Percentiles rank a stretch among this genome's conserved stretches.
Evolutionary conservation across 2,888 invertebrate genomes (phyloP).

Genomic region (Drosophila planitibia): DNA sequence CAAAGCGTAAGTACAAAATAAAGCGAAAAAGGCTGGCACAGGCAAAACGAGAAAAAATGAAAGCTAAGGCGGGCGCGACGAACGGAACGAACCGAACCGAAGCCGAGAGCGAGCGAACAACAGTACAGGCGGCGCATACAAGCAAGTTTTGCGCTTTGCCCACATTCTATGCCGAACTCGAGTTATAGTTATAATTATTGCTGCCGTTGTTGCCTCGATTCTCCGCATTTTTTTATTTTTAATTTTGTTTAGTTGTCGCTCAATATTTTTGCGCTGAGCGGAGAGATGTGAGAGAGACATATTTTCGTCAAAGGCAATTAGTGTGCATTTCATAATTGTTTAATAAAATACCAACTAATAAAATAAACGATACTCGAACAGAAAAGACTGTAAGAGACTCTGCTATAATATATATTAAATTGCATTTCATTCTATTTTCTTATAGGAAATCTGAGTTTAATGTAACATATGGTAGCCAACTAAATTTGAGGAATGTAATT

Average conservation of each 20-base stretch:
- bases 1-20: slow-evolving; percentile 80
- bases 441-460: slow-evolving; percentile 40
- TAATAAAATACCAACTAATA: slow-evolving; percentile 66
- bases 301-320: slow-evolving; percentile 82
- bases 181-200: slow-evolving; percentile 82
- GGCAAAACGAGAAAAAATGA: slow-evolving; percentile 74
- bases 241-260: slow-evolving; percentile 76
- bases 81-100: slow-evolving; percentile 37
- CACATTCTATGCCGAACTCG: slow-evolving; percentile 73
- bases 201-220: slow-evolving; percentile 59
- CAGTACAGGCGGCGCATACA: slow-evolving; percentile 80
- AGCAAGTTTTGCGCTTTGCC: slow-evolving; percentile 76
- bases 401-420: slow-evolving; percentile 8
- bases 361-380: slow-evolving; percentile 22
- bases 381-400: slow-evolving; percentile 25
- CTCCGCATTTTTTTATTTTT: slow-evolving; percentile 68
- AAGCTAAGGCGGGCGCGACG: slow-evolving; percentile 68
- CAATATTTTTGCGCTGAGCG: slow-evolving; percentile 47
- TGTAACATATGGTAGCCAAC: slow-evolving; percentile 58
- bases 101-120: slow-evolving; percentile 46
- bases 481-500: slow-evolving; percentile 48
- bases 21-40: slow-evolving; percentile 74
- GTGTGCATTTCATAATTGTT: slow-evolving; percentile 84
- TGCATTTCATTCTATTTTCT: slow-evolving; percentile 31
- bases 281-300: slow-evolving; percentile 38